Conservation (phyloP, 1,140 invertebrate genomes). For the Scaptomyza pallida region DNA sequence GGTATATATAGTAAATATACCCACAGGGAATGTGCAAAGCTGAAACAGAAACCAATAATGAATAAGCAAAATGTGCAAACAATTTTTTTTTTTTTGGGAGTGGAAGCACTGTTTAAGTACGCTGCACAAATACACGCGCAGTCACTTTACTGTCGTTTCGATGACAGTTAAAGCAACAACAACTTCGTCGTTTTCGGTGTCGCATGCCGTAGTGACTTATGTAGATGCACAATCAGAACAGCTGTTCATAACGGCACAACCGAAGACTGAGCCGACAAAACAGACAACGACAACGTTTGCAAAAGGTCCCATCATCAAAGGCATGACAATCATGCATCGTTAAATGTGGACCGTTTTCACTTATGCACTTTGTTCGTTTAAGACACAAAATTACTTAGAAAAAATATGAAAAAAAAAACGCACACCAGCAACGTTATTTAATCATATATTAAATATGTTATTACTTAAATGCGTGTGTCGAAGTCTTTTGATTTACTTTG, state of each 20-base stretch:
- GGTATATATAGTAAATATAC: constrained; percentile 33
- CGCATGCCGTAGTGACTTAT: constrained; percentile 4
- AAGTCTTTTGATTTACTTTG: constrained; percentile 4
- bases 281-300: neutral
- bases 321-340: constrained; percentile 11
- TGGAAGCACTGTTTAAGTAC: constrained; percentile 46
- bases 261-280: neutral
- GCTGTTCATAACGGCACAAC: too few relatives aligned
- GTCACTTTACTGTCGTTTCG: constrained; percentile 3
- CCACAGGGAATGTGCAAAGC: constrained; percentile 61
- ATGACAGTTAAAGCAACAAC: neutral
- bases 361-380: constrained; percentile 25
- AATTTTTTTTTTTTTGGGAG: constrained; percentile 13
- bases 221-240: constrained; percentile 33
- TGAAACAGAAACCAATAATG: constrained; percentile 54
- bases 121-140: constrained; percentile 28
- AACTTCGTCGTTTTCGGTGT: constrained; percentile 1
- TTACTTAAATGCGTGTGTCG: neutral
- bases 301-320: constrained; percentile 2
- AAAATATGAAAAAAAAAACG: constrained; percentile 8
- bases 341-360: neutral
- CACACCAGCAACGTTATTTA: constrained; percentile 38
- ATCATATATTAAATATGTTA: constrained; percentile 25
- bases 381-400: constrained; percentile 14
- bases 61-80: constrained; percentile 32